phyloP scores from a whole-genome alignment of 2,113 vertebrate species.

The Aegithalos caudatus region DNA sequence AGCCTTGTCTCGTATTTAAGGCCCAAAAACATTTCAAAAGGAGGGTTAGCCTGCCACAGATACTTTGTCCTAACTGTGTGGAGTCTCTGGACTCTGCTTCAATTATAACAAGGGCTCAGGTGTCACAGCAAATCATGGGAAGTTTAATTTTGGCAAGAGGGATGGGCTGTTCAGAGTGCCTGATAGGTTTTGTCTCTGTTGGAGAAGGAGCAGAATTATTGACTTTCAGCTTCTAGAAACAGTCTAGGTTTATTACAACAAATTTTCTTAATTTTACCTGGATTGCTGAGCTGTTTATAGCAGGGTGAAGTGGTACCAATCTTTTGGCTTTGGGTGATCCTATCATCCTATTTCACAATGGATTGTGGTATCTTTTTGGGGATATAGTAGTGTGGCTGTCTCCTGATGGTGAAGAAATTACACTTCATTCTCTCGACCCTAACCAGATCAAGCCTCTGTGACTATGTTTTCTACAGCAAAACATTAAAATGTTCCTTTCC shows the following conservation, averaged over 20 bases:
- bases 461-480: background rate
- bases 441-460: background rate
- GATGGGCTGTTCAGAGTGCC: background rate
- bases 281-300: background rate
- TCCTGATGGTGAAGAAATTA: background rate
- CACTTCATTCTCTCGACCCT: background rate
- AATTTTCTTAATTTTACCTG: background rate
- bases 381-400: background rate
- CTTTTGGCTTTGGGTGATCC: background rate
- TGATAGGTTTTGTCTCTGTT: background rate
- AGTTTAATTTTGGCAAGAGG: background rate
- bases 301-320: background rate
- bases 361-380: background rate
- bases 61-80: background rate
- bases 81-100: background rate
- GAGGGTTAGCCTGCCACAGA: background rate
- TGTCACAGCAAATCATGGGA: background rate
- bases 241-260: background rate
- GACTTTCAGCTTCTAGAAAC: background rate
- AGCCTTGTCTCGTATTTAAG: background rate
- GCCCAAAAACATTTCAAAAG: background rate
- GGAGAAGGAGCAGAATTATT: background rate
- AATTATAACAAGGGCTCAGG: background rate
- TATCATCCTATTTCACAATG: background rate
- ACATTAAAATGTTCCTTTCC: background rate